phyloP scores from a whole-genome alignment of 2,113 vertebrate genomes.

The Brachypodius melanocephalos region DNA sequence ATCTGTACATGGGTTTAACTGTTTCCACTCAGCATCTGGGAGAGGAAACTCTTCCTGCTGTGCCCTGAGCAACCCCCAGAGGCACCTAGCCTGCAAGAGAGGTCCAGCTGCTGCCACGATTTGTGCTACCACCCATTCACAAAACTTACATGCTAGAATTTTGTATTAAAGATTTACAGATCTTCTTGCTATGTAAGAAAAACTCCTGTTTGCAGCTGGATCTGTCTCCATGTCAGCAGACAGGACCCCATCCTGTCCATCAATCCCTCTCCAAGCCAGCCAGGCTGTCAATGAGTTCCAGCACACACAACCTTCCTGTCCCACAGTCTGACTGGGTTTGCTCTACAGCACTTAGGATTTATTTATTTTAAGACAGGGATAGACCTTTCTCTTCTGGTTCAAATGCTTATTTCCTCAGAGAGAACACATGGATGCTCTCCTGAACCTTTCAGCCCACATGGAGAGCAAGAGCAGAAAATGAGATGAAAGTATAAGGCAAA shows the following conservation, averaged over 20 bases:
- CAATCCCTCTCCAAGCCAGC: background rate
- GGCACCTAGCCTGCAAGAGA: background rate
- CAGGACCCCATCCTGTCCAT: background rate
- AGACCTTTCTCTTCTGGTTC: slow-evolving; percentile 43
- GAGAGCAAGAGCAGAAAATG: background rate
- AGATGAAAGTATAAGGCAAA: background rate
- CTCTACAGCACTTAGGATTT: background rate
- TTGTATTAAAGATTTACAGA: background rate
- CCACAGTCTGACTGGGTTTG: background rate
- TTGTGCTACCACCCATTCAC: background rate
- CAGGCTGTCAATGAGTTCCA: background rate
- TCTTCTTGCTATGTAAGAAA: background rate
- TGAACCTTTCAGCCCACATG: background rate
- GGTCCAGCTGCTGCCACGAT: background rate
- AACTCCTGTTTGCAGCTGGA: background rate
- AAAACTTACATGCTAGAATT: background rate
- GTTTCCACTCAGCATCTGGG: background rate
- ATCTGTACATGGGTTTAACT: background rate
- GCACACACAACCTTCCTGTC: background rate
- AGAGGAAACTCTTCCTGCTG: background rate
- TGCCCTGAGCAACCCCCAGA: background rate
- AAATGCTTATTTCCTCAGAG: slow-evolving; percentile 18
- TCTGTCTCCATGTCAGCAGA: background rate
- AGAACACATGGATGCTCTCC: background rate
- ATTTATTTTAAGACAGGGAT: background rate